A percentile compares a stretch with the other conserved stretches of the same genome.
Conservation (phyloP, 35 echinoderm and acorn worm species). For the Lytechinus pictus region DNA sequence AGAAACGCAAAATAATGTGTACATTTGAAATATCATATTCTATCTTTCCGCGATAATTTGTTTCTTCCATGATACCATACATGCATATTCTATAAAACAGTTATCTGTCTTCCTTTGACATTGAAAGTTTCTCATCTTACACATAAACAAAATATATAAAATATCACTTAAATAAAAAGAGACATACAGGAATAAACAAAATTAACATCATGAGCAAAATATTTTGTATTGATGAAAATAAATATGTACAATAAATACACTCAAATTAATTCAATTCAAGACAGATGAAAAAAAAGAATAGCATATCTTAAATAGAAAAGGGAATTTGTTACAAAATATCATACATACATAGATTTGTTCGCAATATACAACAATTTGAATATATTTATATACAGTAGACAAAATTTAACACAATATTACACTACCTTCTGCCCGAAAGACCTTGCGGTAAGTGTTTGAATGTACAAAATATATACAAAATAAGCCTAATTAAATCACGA, state of each 20-base stretch:
- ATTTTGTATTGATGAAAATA: not conserved
- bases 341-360: not conserved
- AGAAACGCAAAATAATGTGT: not conserved
- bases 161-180: not conserved
- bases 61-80: too few species aligned
- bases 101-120: too few species aligned
- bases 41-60: too few species aligned
- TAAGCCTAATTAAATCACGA: not conserved
- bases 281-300: not conserved
- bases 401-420: not conserved
- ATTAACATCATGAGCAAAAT: not conserved
- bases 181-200: not conserved
- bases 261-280: not conserved
- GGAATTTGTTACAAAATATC: not conserved
- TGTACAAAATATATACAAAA: not conserved
- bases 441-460: not conserved
- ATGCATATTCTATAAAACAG: too few species aligned
- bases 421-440: not conserved
- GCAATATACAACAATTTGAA: not conserved
- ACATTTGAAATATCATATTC: not conserved
- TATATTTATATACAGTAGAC: not conserved
- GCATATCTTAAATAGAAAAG: not conserved
- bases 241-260: not conserved
- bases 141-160: too few species aligned
- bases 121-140: not conserved